Evolutionary conservation across 1,140 invertebrate species (phyloP).

Genomic region (Periplaneta americana): DNA sequence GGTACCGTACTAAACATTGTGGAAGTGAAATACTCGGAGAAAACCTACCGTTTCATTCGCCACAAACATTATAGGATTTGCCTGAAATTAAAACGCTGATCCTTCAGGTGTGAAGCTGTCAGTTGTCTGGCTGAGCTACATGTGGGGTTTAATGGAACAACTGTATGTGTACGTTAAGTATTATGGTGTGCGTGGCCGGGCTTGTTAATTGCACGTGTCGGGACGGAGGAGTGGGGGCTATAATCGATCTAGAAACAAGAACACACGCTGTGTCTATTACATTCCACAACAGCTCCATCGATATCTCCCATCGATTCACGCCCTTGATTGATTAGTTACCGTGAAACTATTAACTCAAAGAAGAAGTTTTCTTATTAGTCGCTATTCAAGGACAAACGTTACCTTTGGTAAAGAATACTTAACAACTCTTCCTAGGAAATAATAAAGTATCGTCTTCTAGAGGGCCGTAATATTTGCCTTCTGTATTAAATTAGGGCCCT

Average conservation of each 20-base stretch:
- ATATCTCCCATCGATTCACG: not conserved
- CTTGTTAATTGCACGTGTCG: not conserved
- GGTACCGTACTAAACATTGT: no score
- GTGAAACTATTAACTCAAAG: not conserved
- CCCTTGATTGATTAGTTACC: not conserved
- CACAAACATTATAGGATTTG: no score
- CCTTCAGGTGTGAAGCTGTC: no score
- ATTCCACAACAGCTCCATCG: not conserved
- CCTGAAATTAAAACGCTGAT: no score
- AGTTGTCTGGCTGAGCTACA: no score
- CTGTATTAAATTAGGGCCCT: not conserved
- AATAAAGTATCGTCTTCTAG: not conserved
- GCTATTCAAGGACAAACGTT: not conserved
- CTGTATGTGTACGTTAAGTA: no score
- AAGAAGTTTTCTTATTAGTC: not conserved
- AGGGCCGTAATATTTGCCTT: not conserved
- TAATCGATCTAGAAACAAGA: not conserved
- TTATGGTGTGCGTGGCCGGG: not conserved
- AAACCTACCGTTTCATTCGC: no score
- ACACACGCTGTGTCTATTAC: not conserved
- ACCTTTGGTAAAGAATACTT: not conserved
- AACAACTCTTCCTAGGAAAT: not conserved
- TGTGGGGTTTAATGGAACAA: no score
- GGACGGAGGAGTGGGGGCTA: not conserved
- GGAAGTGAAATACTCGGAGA: no score